phyloP scores from a whole-genome alignment of 2,113 vertebrate species.

The Erythrocercus mccallii region DNA sequence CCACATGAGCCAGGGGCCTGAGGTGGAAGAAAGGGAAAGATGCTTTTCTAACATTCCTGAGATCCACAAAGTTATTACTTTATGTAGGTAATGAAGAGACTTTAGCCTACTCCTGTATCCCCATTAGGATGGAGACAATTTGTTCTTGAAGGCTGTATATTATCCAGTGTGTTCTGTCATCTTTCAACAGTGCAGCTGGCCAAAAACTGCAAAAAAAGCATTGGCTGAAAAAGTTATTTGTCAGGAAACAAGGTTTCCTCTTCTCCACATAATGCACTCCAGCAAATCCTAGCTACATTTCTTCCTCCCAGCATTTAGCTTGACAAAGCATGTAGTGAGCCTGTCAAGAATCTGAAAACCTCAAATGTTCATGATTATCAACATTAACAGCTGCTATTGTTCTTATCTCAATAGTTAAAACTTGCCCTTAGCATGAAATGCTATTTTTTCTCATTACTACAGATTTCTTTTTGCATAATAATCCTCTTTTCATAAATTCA shows the following conservation, averaged over 20 bases:
- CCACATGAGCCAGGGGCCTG: background rate
- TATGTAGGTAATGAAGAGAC: background rate
- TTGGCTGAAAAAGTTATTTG: background rate
- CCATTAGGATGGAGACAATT: background rate
- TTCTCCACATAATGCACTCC: background rate
- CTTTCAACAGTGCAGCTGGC: background rate
- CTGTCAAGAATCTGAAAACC: background rate
- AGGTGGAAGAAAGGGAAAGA: background rate
- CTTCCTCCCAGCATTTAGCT: conserved; percentile 4
- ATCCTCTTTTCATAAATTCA: background rate
- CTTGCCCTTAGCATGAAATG: background rate
- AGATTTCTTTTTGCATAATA: background rate
- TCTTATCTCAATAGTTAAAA: background rate
- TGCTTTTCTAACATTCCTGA: background rate
- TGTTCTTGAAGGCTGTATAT: background rate
- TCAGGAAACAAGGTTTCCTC: conserved; percentile 31
- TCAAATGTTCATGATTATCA: background rate
- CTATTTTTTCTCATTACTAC: background rate
- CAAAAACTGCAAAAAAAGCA: background rate
- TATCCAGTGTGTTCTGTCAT: background rate
- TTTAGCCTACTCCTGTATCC: background rate
- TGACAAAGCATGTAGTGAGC: background rate
- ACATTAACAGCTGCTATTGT: background rate
- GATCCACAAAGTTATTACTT: background rate
- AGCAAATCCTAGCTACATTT: background rate